phyloP scores from a whole-genome alignment of 64 coral and sea anemone species.

The Montipora capricornis region DNA sequence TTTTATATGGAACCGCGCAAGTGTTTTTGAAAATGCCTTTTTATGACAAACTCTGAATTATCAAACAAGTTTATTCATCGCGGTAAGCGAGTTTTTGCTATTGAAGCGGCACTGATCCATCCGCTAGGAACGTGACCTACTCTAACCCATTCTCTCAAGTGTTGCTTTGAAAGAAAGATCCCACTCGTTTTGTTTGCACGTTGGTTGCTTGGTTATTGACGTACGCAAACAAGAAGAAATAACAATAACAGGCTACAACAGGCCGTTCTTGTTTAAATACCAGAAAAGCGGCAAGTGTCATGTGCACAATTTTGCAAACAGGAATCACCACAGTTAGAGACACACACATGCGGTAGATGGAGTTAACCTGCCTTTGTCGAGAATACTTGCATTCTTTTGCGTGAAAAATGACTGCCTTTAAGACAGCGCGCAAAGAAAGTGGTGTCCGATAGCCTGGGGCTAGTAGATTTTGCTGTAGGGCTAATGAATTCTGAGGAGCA shows the following conservation, averaged over 20 bases:
- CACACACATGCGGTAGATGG: too few relatives aligned
- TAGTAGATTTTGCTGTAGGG: too few relatives aligned
- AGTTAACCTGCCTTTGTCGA: too few relatives aligned
- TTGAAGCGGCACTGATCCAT: background rate
- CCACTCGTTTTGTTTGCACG: constrained; percentile 23
- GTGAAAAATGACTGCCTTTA: too few relatives aligned
- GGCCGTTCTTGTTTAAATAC: background rate
- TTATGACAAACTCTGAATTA: background rate
- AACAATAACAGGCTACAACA: background rate
- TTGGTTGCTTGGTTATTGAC: constrained; percentile 11
- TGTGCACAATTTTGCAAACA: background rate
- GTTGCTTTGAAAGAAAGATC: background rate
- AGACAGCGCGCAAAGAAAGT: too few relatives aligned
- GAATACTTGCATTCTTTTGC: too few relatives aligned
- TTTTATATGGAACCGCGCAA: background rate
- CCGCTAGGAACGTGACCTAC: background rate
- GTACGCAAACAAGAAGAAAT: background rate
- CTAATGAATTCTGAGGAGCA: too few relatives aligned
- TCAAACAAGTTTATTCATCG: background rate
- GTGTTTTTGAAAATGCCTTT: background rate
- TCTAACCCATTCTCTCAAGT: background rate
- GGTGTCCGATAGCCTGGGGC: too few relatives aligned
- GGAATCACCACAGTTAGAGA: too few relatives aligned
- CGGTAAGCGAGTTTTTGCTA: background rate
- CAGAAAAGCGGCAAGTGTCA: background rate